Base-by-base conservation (phyloP, 1,140 invertebrate species). In the Drosophila sechellia region DNA sequence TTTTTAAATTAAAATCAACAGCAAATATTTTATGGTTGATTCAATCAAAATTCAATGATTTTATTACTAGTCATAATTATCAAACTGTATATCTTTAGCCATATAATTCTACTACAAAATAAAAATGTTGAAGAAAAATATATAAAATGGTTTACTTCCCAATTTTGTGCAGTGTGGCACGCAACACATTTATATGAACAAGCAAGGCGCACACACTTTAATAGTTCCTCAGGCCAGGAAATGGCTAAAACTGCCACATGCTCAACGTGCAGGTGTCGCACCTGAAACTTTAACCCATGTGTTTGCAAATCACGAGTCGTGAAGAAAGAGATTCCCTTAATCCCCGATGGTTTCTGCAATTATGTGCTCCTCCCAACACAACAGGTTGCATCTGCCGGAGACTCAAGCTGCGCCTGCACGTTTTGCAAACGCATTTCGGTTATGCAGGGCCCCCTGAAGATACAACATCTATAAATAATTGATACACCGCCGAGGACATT, bases 351-450 rank as follows among this genome's bases (percentile, higher is more conserved):
- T 37, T 13, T 5, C 42, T 34, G 50, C 42, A 70, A 68, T 43
- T 65, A 65, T 68, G 25, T 35, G 31, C 39, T 22, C 31, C 25
- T 15, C 22, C 20, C 50, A 8, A 17, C 22, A n/a, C 50, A 8
- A 22, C 57, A n/a, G 35, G 13, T 46, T 58, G 60, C 40, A 60
- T 10, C 20, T 27, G 20, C 31, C 4, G n/a, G 20, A 10, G 13
- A 11, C 12, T 46, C 35, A 8, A 25, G 43, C 17, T 17, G 31
- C n/a, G 5, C 10, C 15, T 49, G 63, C 66, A 70, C 66, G 66
- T 70, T 70, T 70, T 70, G 20, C 68, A 11, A 70, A 69, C 66
- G 43, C 64, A 70, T 56, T 70, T 46, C 27, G 50, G 65, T 70
- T 70, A 70, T 70, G 68, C 52, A 70, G n/a, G n/a, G 43, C 43